Conservation (phyloP, 2,888 invertebrate genomes). For the Caenorhabditis imperialis region DNA sequence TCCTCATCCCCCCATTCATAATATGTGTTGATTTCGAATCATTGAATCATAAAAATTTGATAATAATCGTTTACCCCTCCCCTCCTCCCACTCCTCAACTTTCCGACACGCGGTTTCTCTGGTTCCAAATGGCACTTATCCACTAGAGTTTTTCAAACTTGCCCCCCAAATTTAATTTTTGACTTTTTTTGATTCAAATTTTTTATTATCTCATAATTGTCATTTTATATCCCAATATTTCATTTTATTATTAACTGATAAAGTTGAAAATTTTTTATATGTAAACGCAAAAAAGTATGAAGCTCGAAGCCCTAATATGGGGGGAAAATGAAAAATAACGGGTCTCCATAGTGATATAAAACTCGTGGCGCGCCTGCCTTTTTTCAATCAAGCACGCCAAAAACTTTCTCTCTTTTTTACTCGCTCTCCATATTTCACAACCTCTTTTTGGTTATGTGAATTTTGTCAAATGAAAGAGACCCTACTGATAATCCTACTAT, state of each 20-base stretch:
- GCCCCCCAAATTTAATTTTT: conserved; percentile 30
- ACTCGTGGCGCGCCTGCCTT: conserved; percentile 9
- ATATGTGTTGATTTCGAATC: too few species aligned
- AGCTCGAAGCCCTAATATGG: too few species aligned
- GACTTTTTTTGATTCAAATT: background rate
- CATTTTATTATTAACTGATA: conserved; percentile 1
- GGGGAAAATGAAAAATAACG: conserved; percentile 1
- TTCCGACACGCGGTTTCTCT: conserved; percentile 52
- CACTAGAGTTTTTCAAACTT: conserved; percentile 47
- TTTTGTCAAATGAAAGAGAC: too few species aligned
- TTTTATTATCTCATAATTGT: conserved; percentile 16
- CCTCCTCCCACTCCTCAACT: conserved; percentile 12
- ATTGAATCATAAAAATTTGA: too few species aligned
- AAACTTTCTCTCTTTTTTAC: background rate
- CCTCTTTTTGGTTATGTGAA: too few species aligned
- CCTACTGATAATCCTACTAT: background rate
- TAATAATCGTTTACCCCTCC: conserved; percentile 2
- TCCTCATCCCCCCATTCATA: too few species aligned
- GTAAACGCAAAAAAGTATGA: too few species aligned
- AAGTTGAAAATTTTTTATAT: background rate
- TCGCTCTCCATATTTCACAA: too few species aligned
- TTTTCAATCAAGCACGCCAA: conserved; percentile 26
- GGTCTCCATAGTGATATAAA: conserved; percentile 47
- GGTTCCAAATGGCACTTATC: conserved; percentile 59
- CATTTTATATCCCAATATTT: background rate